A percentile compares a stretch with the other conserved stretches of the same genome.
Conservation (phyloP, 2,888 invertebrate species). For the Rhagium mordax region DNA sequence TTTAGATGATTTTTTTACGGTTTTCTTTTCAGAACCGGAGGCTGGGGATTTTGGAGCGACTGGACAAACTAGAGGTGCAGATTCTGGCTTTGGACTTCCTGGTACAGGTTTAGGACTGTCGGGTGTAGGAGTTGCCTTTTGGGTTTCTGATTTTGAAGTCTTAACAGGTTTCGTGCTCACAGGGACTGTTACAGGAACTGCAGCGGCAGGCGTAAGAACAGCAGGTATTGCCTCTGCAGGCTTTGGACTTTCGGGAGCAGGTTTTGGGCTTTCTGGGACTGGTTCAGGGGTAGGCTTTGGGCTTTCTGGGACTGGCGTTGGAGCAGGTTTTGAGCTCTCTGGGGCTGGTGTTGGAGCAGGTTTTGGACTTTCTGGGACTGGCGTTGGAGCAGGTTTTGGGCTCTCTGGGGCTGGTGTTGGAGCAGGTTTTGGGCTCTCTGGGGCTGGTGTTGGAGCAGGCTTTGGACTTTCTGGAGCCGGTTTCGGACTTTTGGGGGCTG, state of each 20-base stretch:
- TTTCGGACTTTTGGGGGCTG: constrained; percentile 28
- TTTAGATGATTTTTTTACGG: constrained; percentile 50
- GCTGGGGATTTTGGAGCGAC: constrained; percentile 35
- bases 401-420: constrained; percentile 39
- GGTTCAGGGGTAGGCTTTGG: constrained; percentile 6
- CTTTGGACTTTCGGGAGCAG: constrained; percentile 47
- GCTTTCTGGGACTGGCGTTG: constrained; percentile 1
- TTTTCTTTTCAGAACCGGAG: not conserved
- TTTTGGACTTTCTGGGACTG: not conserved
- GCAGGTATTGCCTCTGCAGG: constrained; percentile 2
- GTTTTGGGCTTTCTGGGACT: constrained; percentile 41
- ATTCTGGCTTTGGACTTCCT: constrained; percentile 16
- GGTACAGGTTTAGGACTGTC: constrained; percentile 12
- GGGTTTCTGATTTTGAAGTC: not conserved
- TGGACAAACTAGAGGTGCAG: constrained; percentile 27
- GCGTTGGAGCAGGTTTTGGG: constrained; percentile 25
- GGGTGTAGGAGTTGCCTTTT: not conserved
- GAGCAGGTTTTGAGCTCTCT: not conserved
- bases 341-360: constrained; percentile 12
- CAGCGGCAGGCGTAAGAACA: too few relatives aligned
- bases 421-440: constrained; percentile 32
- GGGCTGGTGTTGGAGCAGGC: not conserved
- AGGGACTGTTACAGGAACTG: not conserved
- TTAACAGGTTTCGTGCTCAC: not conserved
- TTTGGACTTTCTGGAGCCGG: constrained; percentile 10